Percentiles rank a stretch among this genome's conserved stretches.
Conservation (phyloP, 2,113 vertebrate genomes). For the Syrmaticus mikado region DNA sequence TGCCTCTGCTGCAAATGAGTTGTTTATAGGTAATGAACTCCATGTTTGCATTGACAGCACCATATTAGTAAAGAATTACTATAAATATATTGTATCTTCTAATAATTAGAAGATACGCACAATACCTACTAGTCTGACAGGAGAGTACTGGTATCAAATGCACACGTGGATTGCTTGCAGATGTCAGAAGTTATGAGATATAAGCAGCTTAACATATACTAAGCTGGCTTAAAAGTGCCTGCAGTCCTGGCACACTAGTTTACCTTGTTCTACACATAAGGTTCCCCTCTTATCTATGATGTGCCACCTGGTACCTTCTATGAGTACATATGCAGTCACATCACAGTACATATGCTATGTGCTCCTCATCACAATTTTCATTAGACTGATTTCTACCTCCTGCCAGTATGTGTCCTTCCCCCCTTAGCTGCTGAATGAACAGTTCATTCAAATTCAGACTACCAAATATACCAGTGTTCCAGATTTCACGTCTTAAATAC, state of each 20-base stretch:
- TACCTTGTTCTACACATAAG: not conserved
- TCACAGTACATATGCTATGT: not conserved
- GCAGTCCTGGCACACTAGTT: not conserved
- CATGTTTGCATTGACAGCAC: not conserved
- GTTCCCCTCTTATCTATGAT: not conserved
- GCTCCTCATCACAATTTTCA: not conserved
- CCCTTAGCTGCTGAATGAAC: not conserved
- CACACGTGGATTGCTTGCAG: not conserved
- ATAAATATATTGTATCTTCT: not conserved
- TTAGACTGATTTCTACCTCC: not conserved
- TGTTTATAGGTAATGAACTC: not conserved
- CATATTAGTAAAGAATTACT: not conserved
- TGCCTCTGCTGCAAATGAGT: not conserved
- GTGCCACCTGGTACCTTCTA: not conserved
- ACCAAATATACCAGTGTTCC: not conserved
- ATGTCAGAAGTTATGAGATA: not conserved
- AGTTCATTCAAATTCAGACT: not conserved
- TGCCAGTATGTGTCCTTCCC: fast-evolving
- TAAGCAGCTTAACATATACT: not conserved
- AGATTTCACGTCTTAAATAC: not conserved
- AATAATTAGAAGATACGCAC: not conserved
- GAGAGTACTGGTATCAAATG: not conserved
- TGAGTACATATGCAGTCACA: not conserved
- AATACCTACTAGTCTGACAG: not conserved
- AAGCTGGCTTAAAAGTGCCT: not conserved